Base-by-base conservation (phyloP, 2,113 vertebrate species). In the Equus quagga region DNA sequence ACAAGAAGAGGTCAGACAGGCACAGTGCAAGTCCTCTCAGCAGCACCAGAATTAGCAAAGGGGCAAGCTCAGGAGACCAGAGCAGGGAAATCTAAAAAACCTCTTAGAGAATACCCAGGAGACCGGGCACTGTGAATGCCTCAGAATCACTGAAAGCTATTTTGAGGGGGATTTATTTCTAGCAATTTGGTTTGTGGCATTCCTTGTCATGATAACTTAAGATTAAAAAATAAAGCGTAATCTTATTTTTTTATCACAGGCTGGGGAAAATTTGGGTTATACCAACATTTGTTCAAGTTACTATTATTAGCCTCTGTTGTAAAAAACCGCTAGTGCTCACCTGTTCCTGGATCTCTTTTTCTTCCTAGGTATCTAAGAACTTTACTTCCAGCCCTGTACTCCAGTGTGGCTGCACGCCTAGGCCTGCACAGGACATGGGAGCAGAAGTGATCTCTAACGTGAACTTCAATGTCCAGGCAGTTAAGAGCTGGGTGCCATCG, bases 361-460 rank as follows among this genome's bases (percentile, higher is more conserved):
- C 79, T 36, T 26, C n/a, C 79, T 31, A 5, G 6, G 62, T 54
- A 46, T 36, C 78, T 2, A 21, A 85, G 78, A 51, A 14, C 21
- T 12, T 19, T 1, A 58, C 36, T 33, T 3, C 3, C 46, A n/a
- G 49, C 17, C 26, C 46, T 26, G 5, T 2, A 10, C 44, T 13
- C 18, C 10, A 67, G 56, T 0, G 13, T 0, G 2, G 49, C 54
- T 21, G 1, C 18, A 3, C 0, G 19, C 18, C 6, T 23, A 28
- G 6, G 76, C 11, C 15, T 19, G 23, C 26, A 10, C 28, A 19
- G 5, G n/a, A 60, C 91, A 18, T 18, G 8, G 24, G 54, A 56
- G 18, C 49, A 17, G 69, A 78, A 80, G 24, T 23, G 65, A 36
- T 5, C 31, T 3, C 51, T 49, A 18, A 64, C 0, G 0, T 19